Base-by-base conservation (phyloP, 1,140 invertebrate species). In the Melitaea cinxia region DNA sequence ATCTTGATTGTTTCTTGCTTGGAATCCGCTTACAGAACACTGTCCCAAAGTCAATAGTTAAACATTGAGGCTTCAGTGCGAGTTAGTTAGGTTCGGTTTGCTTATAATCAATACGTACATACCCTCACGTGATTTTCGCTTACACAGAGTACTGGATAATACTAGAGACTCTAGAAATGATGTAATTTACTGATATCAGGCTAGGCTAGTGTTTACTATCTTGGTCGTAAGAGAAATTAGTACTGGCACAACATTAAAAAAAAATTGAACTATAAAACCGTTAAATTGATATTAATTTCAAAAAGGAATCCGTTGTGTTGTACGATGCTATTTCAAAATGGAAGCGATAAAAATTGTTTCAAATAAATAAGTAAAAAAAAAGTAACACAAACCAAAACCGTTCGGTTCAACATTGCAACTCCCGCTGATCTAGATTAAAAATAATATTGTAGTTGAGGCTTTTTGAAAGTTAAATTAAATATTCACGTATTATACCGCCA, bases 21-120 rank as follows among this genome's bases (percentile, higher is more conserved):
- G 56, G 45, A 68, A 68, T 68, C 54, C 59, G 66, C 59, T 62
- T 57, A 54, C 58, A 28, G 35, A 35, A 21, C 28, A 39, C 58
- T 52, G 65, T 61, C 58, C 57, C 54, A 52, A 62, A 62, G 35
- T 58, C 54, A 58, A 57, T 63, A 45, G 54, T 62, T 52, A 68
- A 57, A 62, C 59, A 62, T 66, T 49, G 64, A 37, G 39, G 50
- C 57, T 49, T 58, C 60, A 57, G 53, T 53, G 15, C 50, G 56
- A 68, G 54, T 58, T 59, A 68, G 59, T 68, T 63, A 62, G 66
- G 66, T 63, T 63, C 50, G 57, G 47, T 59, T 63, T 47, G 47
- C 33, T 23, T 47, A 59, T 47, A 58, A 68, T 68, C 59, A 59
- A 68, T 68, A 68, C 59, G 5, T n/a, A 42, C 37, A 28, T n/a